Evolutionary conservation across 2,888 invertebrate genomes (phyloP), one percentile per base, ranked within the genome.

Genomic region (Andrena hattorfiana): DNA sequence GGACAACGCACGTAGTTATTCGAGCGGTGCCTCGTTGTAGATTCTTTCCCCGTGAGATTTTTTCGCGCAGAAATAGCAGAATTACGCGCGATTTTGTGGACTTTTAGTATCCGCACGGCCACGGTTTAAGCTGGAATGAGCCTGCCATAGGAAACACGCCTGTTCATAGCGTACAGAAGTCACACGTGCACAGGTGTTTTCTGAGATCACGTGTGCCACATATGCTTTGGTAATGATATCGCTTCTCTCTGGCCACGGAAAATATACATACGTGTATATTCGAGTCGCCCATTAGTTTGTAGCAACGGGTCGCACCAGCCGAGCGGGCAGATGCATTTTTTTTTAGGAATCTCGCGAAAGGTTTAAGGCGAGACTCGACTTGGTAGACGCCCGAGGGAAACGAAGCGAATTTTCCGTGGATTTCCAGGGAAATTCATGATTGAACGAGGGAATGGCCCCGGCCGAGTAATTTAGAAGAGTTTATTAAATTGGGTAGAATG

Each of bases 401-500:
- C n/a, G 62, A 60, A 56, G 71, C 30, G 66, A 51, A 78, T 87
- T 85, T 87, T 86, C 81, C 67, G 20, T 74, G 77, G 68, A 84
- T 86, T 89, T 88, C 81, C 68, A 78, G 75, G 81, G 84, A 84
- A 86, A 90, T 78, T 85, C 74, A 81, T 81, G 83, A 87, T 81
- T 79, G 85, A 85, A 76, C 77, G 76, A 79, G 76, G 69, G 82
- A 81, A 86, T 78, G 75, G 90, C 84, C 84, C 88, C 87, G 84
- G 78, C 74, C 81, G 88, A 88, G 87, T 86, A 87, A 90, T 92
- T 92, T 90, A 91, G 89, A 86, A 89, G 92, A 93, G 91, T 92
- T 92, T 91, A 92, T 93, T 93, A 93, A 93, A 93, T 93, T 93
- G 92, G 92, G 91, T 92, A 92, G 92, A 93, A 93, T 92, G 93